Base-by-base conservation (phyloP, 2,113 vertebrate genomes). In the Chinchilla lanigera region DNA sequence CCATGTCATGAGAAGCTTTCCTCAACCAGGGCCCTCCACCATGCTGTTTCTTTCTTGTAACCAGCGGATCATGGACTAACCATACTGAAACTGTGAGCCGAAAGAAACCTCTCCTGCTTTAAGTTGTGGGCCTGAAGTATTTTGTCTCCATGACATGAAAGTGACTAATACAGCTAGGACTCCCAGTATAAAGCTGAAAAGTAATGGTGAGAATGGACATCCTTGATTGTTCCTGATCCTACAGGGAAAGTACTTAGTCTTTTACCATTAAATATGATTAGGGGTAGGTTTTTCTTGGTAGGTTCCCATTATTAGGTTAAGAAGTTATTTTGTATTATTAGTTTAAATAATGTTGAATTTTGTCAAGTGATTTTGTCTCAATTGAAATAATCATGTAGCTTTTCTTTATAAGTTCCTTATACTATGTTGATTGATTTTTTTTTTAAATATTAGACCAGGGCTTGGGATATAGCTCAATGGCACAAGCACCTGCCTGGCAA, bases 361-460 rank as follows among this genome's bases (percentile, higher is more conserved):
- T 83, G 28, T 83, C 47, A 87, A 90, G 82, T 75, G 33, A 87
- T 67, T 86, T 85, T 92, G 38, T 90, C 28, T 87, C 35, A 86
- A 22, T 35, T 93, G 28, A 83, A 77, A 60, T 44, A 41, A 82
- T 13, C 3, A 41, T n/a, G 20, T 81, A 11, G 5, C 67, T 80
- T 95, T 71, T 65, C 87, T 92, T 80, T 22, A 54, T 73, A 89
- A 50, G 50, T 19, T 90, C 20, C 28, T 75, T 86, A 90, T 67
- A 85, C 67, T 90, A n/a, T 4, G 41, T n/a, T n/a, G 17, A 61
- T 47, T 90, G 52, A 26, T 56, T 75, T 94, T 73, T 78, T 50
- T 50, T 50, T 44, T 22, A 60, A 60, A 60, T 60, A 60, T 60
- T n/a, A n/a, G n/a, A n/a, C n/a, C n/a, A n/a, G n/a, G n/a, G n/a